Evolutionary conservation across 2,113 vertebrate species (phyloP), one percentile per base, ranked within the genome.

Genomic region (Dicrurus megarhynchus): DNA sequence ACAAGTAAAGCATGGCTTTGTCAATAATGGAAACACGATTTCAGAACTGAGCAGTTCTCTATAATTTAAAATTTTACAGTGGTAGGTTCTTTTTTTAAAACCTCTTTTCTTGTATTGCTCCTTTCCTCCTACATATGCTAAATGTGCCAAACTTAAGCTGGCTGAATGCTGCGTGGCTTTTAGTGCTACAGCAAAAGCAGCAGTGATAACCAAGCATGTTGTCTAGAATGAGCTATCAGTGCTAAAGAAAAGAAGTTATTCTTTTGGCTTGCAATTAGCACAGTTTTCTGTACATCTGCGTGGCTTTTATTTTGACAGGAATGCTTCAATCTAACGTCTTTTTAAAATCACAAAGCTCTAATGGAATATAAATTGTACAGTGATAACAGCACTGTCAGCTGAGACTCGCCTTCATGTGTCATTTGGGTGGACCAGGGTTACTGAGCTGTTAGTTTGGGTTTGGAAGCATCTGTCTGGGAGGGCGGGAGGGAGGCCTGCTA

Each of bases 301-400:
- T 81, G 59, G 80, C 44, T 92, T 86, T 87, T 94, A 84, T 85
- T 94, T 88, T 93, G 93, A 74, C 77, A 78, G 59, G 56, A 92
- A 26, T 46, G 16, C 50, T 83, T 90, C 68, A 74, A 26, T 82
- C 46, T 60, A 52, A 53, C 6, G 24, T 11, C 28, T 67, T 80
- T 84, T 64, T 55, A 22, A 87, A 91, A 64, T 80, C 27, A 35
- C n/a, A 74, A 13, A 77, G 73, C 79, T 91, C 33, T 80, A 84
- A 87, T 77, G 59, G 78, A 71, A 33, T 84, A 57, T 75, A 57
- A 91, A 94, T 79, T 52, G 44, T 2, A 20, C 14, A 17, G 61
- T 68, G 82, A 24, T 61, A 91, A 56, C 21, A 89, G 41, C 44
- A 16, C 44, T 89, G 76, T 67, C 83, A 87, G 41, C 20, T 79